Percentiles rank a stretch among this genome's conserved stretches.
Conservation (phyloP, 1,140 invertebrate genomes). For the Scaptomyza graminum region DNA sequence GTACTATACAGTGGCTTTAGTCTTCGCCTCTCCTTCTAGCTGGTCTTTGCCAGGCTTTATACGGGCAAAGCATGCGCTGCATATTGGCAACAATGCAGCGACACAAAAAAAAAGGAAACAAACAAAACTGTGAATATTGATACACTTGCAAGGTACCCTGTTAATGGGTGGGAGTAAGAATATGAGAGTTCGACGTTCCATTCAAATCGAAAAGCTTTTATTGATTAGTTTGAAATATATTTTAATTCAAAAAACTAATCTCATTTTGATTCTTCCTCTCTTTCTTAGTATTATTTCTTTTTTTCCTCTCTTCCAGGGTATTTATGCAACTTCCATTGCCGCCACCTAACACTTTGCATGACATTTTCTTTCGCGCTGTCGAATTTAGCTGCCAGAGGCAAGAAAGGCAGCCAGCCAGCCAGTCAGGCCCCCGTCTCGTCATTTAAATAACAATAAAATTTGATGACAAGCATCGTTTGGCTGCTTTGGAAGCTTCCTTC, state of each 20-base stretch:
- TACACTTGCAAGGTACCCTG: slow-evolving; percentile 8
- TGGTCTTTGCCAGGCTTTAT: slow-evolving; percentile 72
- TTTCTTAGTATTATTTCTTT: too few species aligned
- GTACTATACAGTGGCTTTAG: slow-evolving; percentile 61
- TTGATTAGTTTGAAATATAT: too few species aligned
- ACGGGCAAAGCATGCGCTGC: slow-evolving; percentile 72
- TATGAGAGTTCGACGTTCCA: too few species aligned
- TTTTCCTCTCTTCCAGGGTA: slow-evolving; percentile 4
- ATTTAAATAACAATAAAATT: slow-evolving; percentile 83
- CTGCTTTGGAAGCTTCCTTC: slow-evolving; percentile 18
- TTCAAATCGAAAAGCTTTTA: too few species aligned
- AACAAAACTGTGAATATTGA: slow-evolving; percentile 9
- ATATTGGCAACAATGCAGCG: slow-evolving; percentile 68
- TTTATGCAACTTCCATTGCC: slow-evolving; percentile 10
- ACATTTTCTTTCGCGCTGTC: slow-evolving; percentile 30
- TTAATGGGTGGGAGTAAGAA: too few species aligned
- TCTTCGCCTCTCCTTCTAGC: slow-evolving; percentile 12
- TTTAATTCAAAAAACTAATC: too few species aligned
- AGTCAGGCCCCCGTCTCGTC: slow-evolving; percentile 49
- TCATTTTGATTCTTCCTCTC: too few species aligned
- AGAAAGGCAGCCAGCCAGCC: too few species aligned
- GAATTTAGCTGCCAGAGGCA: not conserved
- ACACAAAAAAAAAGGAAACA: not conserved
- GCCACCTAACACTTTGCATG: slow-evolving; percentile 49
- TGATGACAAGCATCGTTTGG: slow-evolving; percentile 73